These are phyloP conservation scores for Nyctibius bracteatus DNA, from an alignment of 2,113 vertebrate species.

Conservation along the genomic window DNA sequence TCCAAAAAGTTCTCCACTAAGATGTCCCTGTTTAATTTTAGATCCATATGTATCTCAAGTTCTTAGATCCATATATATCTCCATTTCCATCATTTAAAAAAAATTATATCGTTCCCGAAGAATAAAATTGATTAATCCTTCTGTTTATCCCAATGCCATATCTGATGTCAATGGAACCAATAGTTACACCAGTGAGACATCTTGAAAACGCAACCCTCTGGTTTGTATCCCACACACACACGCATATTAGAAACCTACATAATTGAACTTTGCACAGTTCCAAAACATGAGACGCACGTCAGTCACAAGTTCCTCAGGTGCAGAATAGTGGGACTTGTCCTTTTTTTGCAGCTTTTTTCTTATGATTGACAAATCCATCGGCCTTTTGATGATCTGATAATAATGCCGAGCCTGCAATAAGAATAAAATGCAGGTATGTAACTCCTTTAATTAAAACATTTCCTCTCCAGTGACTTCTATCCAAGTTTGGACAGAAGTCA, in stretches of 20 bases:
- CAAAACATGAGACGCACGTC: conserved; percentile 95
- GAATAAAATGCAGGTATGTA: background rate
- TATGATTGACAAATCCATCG: conserved; percentile 96
- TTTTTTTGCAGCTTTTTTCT: conserved; percentile 85
- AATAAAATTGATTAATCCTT: background rate
- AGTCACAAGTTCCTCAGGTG: conserved; percentile 85
- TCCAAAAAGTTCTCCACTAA: background rate
- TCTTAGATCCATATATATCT: background rate
- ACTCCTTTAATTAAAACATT: background rate
- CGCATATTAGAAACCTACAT: conserved; percentile 77
- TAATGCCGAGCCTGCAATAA: conserved; percentile 91
- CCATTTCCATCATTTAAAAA: background rate
- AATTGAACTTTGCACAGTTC: conserved; percentile 99
- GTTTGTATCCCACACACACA: background rate
- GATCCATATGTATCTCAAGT: background rate
- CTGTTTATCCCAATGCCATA: background rate
- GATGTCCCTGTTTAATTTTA: conserved; percentile 32
- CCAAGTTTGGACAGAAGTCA: background rate
- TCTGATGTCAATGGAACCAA: background rate
- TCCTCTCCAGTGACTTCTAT: background rate
- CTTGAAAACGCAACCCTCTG: background rate
- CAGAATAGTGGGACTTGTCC: conserved; percentile 81
- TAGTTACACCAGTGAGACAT: background rate
- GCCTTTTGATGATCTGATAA: conserved; percentile 98
- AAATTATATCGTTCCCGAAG: background rate